These are phyloP conservation scores for Epinotia bilunana DNA, from an alignment of 2,888 invertebrate species.

Conservation along the genomic window DNA sequence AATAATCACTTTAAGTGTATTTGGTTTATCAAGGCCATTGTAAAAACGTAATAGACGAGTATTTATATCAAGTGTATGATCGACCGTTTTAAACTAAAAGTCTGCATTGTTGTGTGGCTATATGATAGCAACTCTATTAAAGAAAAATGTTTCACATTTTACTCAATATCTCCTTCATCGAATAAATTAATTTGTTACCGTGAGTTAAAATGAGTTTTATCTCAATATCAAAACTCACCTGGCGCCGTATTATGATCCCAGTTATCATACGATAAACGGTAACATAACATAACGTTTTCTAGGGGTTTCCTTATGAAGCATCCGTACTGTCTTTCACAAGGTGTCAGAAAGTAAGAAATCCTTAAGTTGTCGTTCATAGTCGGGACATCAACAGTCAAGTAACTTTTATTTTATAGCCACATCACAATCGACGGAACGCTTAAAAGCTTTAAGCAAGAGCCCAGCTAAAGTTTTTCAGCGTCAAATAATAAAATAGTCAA, in stretches of 20 bases:
- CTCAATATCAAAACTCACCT: too few species aligned
- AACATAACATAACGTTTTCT: too few species aligned
- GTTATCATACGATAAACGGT: too few species aligned
- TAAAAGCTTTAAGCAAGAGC: slow-evolving; percentile 80
- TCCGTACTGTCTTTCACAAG: too few species aligned
- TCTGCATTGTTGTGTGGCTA: slow-evolving; percentile 53
- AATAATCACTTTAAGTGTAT: slow-evolving; percentile 46
- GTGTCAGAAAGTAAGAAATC: too few species aligned
- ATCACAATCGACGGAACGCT: slow-evolving; percentile 62
- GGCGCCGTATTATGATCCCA: too few species aligned
- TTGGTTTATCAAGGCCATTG: slow-evolving; percentile 55
- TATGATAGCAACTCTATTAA: slow-evolving; percentile 46
- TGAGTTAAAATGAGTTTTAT: too few species aligned
- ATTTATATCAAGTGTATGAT: slow-evolving; percentile 48
- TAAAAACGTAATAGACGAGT: slow-evolving; percentile 47
- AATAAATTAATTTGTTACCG: too few species aligned
- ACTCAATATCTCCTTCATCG: too few species aligned
- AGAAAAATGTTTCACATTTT: too few species aligned
- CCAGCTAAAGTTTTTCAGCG: slow-evolving; percentile 82
- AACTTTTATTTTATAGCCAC: slow-evolving; percentile 53
- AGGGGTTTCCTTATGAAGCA: too few species aligned
- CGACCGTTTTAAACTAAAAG: slow-evolving; percentile 42
- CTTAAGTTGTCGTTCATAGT: neutral
- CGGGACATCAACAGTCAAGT: neutral
- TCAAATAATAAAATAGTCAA: slow-evolving; percentile 66